A percentile compares a stretch with the other conserved stretches of the same genome.
These are phyloP conservation scores for Pollicipes pollicipes DNA, from an alignment of 1,140 invertebrate species.

Conservation along the genomic window DNA sequence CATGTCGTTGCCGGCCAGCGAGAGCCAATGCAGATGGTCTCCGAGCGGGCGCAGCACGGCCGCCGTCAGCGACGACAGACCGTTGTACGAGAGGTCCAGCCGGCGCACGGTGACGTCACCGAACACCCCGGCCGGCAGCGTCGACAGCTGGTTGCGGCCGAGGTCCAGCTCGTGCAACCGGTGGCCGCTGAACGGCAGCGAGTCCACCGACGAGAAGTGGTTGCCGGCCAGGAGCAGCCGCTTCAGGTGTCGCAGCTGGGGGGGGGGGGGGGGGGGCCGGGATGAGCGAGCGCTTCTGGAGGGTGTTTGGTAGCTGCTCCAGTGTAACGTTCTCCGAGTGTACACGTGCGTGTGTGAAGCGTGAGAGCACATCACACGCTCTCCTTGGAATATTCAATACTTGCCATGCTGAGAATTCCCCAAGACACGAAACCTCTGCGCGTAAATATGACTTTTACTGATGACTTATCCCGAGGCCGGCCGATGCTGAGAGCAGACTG, in stretches of 20 bases:
- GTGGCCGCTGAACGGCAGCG: slow-evolving; percentile 14
- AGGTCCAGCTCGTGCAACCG: slow-evolving; percentile 37
- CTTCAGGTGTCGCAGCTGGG: slow-evolving; percentile 33
- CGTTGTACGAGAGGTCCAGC: slow-evolving; percentile 53
- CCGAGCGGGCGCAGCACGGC: slow-evolving; percentile 38
- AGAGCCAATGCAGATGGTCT: slow-evolving; percentile 38
- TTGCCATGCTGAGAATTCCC: too few relatives aligned
- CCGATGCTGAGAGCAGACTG: too few relatives aligned
- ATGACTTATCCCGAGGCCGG: too few relatives aligned
- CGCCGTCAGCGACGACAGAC: slow-evolving; percentile 42
- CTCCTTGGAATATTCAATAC: too few relatives aligned
- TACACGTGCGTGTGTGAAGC: too few relatives aligned
- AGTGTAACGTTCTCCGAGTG: too few relatives aligned
- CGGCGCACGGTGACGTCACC: slow-evolving; percentile 42
- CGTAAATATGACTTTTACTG: too few relatives aligned
- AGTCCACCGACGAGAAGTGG: slow-evolving; percentile 35
- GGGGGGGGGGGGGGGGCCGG: too few relatives aligned
- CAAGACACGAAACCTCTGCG: too few relatives aligned
- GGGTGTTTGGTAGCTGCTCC: too few relatives aligned
- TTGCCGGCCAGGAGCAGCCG: slow-evolving; percentile 53
- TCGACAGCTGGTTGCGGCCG: slow-evolving; percentile 48
- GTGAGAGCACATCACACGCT: too few relatives aligned
- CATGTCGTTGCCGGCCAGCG: slow-evolving; percentile 44
- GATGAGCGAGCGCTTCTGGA: too few relatives aligned
- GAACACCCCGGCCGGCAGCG: slow-evolving; percentile 47